These are phyloP conservation scores for Mus spretus DNA, from an alignment of 2,797 vertebrate species.

Conservation along the genomic window DNA sequence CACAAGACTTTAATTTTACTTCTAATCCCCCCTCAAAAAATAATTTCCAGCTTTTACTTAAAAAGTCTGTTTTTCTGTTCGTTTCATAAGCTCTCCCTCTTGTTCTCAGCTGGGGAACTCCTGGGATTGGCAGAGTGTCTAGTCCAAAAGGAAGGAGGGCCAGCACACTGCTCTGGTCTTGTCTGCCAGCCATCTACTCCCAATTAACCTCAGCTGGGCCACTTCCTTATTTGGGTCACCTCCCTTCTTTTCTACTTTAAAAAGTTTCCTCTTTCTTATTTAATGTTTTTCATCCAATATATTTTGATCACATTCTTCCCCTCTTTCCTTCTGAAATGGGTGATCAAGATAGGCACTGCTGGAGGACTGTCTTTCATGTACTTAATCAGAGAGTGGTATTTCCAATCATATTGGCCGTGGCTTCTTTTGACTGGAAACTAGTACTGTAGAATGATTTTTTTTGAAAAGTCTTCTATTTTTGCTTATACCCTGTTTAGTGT, in stretches of 20 bases:
- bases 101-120: slow-evolving; percentile 75
- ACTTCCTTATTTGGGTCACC: slow-evolving; percentile 71
- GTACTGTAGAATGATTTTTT: slow-evolving; percentile 62
- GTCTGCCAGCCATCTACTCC: slow-evolving; percentile 63
- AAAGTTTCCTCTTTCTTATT: neutral
- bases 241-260: neutral
- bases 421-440: slow-evolving; percentile 20
- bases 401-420: slow-evolving; percentile 6
- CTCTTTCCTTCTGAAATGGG: slow-evolving; percentile 61
- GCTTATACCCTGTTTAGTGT: slow-evolving; percentile 10
- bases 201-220: slow-evolving; percentile 62
- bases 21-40: neutral
- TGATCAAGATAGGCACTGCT: slow-evolving; percentile 37
- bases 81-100: slow-evolving; percentile 60
- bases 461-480: slow-evolving; percentile 44
- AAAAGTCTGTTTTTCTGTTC: slow-evolving; percentile 66
- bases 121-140: neutral
- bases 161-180: neutral
- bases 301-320: neutral
- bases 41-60: slow-evolving; percentile 63
- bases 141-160: slow-evolving; percentile 55
- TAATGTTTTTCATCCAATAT: neutral
- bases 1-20: slow-evolving; percentile 67
- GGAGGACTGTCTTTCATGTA: slow-evolving; percentile 47
- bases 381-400: slow-evolving; percentile 61